Evolutionary conservation across 37 sponge, comb jelly and placozoan species (phyloP).

Genomic region (Amphimedon queenslandica): DNA sequence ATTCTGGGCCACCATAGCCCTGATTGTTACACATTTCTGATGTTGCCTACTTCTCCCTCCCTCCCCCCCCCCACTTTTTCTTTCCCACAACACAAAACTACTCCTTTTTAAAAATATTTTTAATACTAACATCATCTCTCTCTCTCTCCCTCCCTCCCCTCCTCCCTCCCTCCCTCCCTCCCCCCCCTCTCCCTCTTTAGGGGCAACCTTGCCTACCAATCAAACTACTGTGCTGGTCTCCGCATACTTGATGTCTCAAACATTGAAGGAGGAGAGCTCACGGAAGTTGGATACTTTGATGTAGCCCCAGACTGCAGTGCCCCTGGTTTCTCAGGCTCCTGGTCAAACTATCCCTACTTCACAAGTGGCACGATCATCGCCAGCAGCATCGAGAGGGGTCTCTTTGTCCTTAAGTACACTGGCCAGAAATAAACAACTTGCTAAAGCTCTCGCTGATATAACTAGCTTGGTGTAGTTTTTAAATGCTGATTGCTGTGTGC

Average conservation of each 20-base stretch:
- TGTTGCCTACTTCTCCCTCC: too few relatives aligned
- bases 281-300: constrained; percentile 68
- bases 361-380: constrained; percentile 58
- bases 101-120: too few relatives aligned
- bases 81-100: too few relatives aligned
- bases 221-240: constrained; percentile 78
- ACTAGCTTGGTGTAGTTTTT: too few relatives aligned
- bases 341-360: constrained; percentile 74
- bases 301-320: constrained; percentile 43
- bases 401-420: constrained; percentile 61
- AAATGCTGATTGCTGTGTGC: too few relatives aligned
- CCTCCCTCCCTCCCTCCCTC: not conserved
- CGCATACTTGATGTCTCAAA: constrained; percentile 46
- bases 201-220: constrained; percentile 58
- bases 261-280: constrained; percentile 23
- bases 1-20: too few relatives aligned
- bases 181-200: constrained; percentile 1
- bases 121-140: too few relatives aligned
- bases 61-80: too few relatives aligned
- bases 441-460: too few relatives aligned
- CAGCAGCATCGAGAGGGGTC: constrained; percentile 68
- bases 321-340: constrained; percentile 58
- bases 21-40: too few relatives aligned
- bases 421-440: not conserved
- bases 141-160: not conserved